Base-by-base conservation (phyloP, 1,140 invertebrate genomes). In the Lycorma delicatula region DNA sequence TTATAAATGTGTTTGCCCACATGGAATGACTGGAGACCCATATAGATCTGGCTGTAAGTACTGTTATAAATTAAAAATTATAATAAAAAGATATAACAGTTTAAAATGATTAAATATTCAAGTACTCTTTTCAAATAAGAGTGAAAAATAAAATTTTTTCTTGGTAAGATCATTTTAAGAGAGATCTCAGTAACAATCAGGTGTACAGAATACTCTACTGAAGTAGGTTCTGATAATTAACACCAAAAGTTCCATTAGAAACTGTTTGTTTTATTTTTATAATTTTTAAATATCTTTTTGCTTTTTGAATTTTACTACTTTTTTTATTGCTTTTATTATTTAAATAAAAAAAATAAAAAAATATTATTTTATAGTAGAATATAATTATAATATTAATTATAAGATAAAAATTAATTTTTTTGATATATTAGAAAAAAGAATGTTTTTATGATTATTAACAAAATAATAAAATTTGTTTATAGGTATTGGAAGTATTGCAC, bases 1-100 rank as follows among this genome's bases (percentile, higher is more conserved):
- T 18, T 91, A 86, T 65, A 83, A 86, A 63, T 94, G 91, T 71
- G 81, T 87, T 44, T 93, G 91, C 71, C 86, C 88, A 0, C 79
- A 79, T 63, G 87, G 88, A 60, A 87, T 83, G 68, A 78, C 78
- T 1, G 91, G 90, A 3, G 89, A 93, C 78, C 82, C 90, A 2
- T 93, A 91, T 65, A 86, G 85, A 68, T 75, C 75, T 26, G 88
- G 88, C 50, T 93, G 91, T 77, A 81, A 82, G 36, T 67, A n/a
- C 51, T 36, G 20, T n/a, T 20, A 7, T 1, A 3, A 48, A 2
- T 20, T 1, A 27, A 5, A 44, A 44, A 44, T 18, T 16, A 44
- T 44, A 20, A 2, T 20, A 44, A 3, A n/a, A 44, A 44, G 41
- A 44, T 44, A 3, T 16, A 6, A 44, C 6, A 4, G 23, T 44